Evolutionary conservation across 2,797 vertebrate genomes (phyloP).

Genomic region (Pteropus rufus): DNA sequence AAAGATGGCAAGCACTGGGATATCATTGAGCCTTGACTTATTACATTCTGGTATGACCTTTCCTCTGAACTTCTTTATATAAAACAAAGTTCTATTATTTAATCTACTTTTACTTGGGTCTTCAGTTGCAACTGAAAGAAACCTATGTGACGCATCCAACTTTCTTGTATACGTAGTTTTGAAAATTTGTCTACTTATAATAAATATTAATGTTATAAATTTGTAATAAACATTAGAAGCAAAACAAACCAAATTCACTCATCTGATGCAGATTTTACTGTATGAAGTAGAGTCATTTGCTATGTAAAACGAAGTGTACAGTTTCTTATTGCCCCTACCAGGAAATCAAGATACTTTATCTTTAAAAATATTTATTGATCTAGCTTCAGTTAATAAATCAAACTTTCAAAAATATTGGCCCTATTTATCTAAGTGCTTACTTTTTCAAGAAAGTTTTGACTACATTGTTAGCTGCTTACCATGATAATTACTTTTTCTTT

Average conservation of each 20-base stretch:
- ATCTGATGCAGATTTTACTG: not conserved
- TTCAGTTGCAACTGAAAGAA: not conserved
- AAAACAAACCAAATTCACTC: not conserved
- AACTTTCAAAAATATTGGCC: not conserved
- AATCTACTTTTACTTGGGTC: not conserved
- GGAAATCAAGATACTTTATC: not conserved
- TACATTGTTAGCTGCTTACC: not conserved
- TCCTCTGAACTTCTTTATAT: not conserved
- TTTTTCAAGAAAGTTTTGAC: not conserved
- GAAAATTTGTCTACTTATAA: not conserved
- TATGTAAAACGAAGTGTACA: not conserved
- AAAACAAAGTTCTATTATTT: not conserved
- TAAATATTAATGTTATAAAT: not conserved
- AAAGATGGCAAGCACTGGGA: not conserved
- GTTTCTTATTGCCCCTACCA: not conserved
- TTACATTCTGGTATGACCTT: not conserved
- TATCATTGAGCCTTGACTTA: not conserved
- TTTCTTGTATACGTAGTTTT: not conserved
- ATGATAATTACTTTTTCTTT: not conserved
- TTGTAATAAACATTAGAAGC: not conserved
- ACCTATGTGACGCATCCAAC: not conserved
- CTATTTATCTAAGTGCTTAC: not conserved
- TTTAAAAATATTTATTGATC: not conserved
- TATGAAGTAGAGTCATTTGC: not conserved
- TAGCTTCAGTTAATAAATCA: not conserved